A percentile compares a stretch with the other conserved stretches of the same genome.
phyloP scores from a whole-genome alignment of 1,140 invertebrate genomes.

The Euura saliciscinereae region DNA sequence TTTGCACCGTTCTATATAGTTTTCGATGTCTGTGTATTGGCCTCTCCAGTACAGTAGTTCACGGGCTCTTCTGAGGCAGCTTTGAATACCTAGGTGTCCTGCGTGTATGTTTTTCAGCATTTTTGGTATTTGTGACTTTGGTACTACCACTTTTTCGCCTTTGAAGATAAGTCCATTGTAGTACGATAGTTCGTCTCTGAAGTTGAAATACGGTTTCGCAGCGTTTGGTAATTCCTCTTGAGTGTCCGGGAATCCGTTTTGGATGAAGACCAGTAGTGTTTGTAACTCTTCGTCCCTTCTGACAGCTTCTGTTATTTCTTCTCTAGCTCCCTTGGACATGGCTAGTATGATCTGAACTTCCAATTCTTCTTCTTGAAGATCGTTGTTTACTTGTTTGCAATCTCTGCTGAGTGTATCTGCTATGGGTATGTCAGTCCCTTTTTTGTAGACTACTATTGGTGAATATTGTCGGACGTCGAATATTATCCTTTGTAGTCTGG shows the following conservation, averaged over 20 bases:
- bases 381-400: conserved; percentile 8
- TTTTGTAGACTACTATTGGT: conserved; percentile 34
- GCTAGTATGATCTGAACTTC: conserved; percentile 6
- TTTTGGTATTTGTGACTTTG: conserved; percentile 25
- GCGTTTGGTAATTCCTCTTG: conserved; percentile 15
- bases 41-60: conserved; percentile 16
- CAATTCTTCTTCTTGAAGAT: conserved; percentile 14
- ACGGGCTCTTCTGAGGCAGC: conserved; percentile 12
- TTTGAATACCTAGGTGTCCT: conserved; percentile 39
- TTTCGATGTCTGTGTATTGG: conserved; percentile 12
- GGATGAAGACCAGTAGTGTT: conserved; percentile 14
- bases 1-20: conserved; percentile 12
- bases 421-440: conserved; percentile 30
- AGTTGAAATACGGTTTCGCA: conserved; percentile 24
- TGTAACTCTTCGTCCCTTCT: conserved; percentile 19
- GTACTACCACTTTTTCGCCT: conserved; percentile 37
- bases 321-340: neutral
- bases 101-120: conserved; percentile 38
- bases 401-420: conserved; percentile 37
- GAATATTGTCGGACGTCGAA: conserved; percentile 50
- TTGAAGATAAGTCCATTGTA: conserved; percentile 37
- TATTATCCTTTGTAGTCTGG: conserved; percentile 54
- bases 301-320: conserved; percentile 12
- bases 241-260: conserved; percentile 29
- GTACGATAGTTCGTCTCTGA: conserved; percentile 27